Evolutionary conservation across 2,797 vertebrate species (phyloP), one percentile per base, ranked within the genome.

Genomic region (Chaunax sp.): DNA sequence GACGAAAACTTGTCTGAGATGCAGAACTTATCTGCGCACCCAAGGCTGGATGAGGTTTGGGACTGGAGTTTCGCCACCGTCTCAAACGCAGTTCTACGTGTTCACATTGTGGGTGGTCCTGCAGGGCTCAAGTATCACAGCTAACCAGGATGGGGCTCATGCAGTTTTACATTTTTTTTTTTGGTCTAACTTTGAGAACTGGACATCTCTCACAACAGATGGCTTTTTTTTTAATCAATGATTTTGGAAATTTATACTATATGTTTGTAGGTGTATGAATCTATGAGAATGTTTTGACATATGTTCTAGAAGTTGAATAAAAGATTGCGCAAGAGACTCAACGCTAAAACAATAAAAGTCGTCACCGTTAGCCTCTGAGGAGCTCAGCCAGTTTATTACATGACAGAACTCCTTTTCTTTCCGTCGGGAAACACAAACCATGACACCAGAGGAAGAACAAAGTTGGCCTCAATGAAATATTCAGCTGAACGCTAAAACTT

Each of bases 381-480:
- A 23, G 20, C 30, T 30, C 8, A 6, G 25, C n/a, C 5, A 49
- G 33, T 25, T 56, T 16, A 7, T 18, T 28, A 54, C n/a, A 23
- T 15, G 23, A 43, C 9, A 35, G 8, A 11, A 41, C 30, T 16
- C 10, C 25, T 22, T 5, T 16, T 28, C 33, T 35, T 30, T 30
- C 28, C 28, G 9, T 30, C 28, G 14, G 47, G 33, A 44, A 35
- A 46, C 43, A 55, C 23, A 26, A 28, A 40, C 23, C 50, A 40
- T 1, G 15, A 55, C 16, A 38, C 65, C 73, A 54, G 54, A 46
- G 44, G 22, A 15, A 52, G 66, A 53, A 44, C 11, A 9, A 71
- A 25, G 59, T 69, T 50, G 19, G 16, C 10, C 35, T 61, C 19
- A 5, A 69, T 72, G n/a, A 75, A 82, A 81, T 69, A 76, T 81